phyloP scores from a whole-genome alignment of 92 coral and sea anemone species.

The Phenganax stokvisi region DNA sequence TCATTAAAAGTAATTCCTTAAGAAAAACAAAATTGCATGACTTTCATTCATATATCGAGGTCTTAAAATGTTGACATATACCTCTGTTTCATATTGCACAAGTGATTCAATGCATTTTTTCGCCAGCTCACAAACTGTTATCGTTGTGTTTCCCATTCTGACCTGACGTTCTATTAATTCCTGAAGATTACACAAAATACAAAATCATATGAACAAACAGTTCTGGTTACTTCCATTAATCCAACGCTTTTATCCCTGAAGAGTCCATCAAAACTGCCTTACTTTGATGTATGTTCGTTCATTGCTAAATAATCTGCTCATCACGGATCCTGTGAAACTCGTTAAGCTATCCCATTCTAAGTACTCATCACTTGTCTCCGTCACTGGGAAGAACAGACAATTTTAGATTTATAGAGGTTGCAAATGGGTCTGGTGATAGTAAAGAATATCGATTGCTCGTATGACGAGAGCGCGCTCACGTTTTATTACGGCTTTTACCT shows the following conservation, averaged over 20 bases:
- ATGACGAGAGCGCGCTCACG: no score
- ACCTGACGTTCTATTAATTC: slow-evolving; percentile 57
- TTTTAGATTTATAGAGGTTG: background rate
- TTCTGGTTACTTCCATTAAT: background rate
- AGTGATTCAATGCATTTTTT: slow-evolving; percentile 61
- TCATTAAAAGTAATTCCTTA: slow-evolving; percentile 63
- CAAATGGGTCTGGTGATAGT: no score
- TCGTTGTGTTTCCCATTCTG: slow-evolving; percentile 39
- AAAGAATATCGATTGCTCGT: background rate
- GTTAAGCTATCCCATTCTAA: slow-evolving; percentile 31
- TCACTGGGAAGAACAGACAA: background rate
- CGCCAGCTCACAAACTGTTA: slow-evolving; percentile 55
- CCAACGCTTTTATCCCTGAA: no score
- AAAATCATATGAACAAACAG: background rate
- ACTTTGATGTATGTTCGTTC: slow-evolving; percentile 2
- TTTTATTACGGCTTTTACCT: no score
- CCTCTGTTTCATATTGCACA: slow-evolving; percentile 52
- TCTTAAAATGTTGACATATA: background rate
- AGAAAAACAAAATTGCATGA: background rate
- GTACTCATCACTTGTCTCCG: slow-evolving; percentile 24
- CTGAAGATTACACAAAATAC: slow-evolving; percentile 29
- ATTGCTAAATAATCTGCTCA: slow-evolving; percentile 23
- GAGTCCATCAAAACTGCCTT: background rate
- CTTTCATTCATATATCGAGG: no score
- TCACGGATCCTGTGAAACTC: slow-evolving; percentile 9